A percentile compares a stretch with the other conserved stretches of the same genome.
These are phyloP conservation scores for Thomomys bottae DNA, from an alignment of 2,113 vertebrate genomes.

Conservation along the genomic window DNA sequence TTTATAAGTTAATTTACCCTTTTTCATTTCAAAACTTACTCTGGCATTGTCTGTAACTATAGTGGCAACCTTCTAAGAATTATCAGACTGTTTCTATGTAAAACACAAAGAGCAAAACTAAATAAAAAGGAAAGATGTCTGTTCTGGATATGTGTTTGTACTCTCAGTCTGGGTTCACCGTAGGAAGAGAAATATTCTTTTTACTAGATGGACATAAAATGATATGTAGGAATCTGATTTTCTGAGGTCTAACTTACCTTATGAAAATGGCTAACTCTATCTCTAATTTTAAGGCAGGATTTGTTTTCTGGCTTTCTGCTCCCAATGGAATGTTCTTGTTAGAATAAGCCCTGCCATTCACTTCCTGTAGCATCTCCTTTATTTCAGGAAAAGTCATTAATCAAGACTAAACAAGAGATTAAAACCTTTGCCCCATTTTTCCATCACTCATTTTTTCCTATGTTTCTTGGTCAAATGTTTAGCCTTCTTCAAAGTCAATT, in stretches of 20 bases:
- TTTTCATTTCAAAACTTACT: background rate
- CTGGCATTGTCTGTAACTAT: background rate
- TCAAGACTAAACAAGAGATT: background rate
- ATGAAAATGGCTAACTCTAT: background rate
- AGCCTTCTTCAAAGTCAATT: background rate
- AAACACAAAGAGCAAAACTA: background rate
- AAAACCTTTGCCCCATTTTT: background rate
- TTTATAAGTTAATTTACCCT: background rate
- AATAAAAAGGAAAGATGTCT: background rate
- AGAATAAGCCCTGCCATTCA: background rate
- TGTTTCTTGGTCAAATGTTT: background rate
- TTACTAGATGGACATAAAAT: background rate
- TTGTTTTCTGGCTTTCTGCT: background rate
- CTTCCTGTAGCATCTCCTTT: background rate
- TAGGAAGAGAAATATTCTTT: background rate
- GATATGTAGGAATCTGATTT: background rate
- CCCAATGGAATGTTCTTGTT: background rate
- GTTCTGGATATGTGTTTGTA: background rate
- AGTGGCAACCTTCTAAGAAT: background rate
- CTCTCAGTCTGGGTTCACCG: background rate
- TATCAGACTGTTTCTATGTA: background rate
- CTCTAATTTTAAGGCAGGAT: background rate
- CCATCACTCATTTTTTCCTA: fast-evolving
- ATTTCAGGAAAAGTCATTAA: background rate
- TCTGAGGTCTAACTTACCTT: background rate